A percentile compares a stretch with the other conserved stretches of the same genome.
Evolutionary conservation across 2,888 invertebrate genomes (phyloP).

Genomic region (Ethmia dodecea): DNA sequence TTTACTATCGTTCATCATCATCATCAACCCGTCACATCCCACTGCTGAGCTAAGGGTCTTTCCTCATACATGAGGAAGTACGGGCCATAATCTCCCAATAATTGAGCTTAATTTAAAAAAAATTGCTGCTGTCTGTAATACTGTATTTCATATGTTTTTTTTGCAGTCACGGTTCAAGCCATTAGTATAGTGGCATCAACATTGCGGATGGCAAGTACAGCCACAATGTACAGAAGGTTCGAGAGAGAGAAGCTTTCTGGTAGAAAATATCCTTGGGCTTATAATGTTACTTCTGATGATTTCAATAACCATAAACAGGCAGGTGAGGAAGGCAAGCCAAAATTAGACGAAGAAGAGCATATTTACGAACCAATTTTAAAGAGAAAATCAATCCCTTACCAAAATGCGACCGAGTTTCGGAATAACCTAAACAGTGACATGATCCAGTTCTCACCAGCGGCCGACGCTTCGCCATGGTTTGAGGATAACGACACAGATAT

Average conservation of each 20-base stretch:
- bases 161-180: slow-evolving; percentile 81
- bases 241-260: slow-evolving; percentile 87
- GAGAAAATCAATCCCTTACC: slow-evolving; percentile 28
- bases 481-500: slow-evolving; percentile 41
- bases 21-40: too few relatives aligned
- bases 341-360: slow-evolving; percentile 24
- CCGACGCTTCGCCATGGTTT: slow-evolving; percentile 29
- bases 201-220: slow-evolving; percentile 82
- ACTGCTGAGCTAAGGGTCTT: too few relatives aligned
- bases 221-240: slow-evolving; percentile 85
- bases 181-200: slow-evolving; percentile 82
- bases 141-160: background rate
- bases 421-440: slow-evolving; percentile 44
- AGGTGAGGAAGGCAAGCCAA: slow-evolving; percentile 5
- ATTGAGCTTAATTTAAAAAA: too few relatives aligned
- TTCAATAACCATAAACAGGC: background rate
- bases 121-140: too few relatives aligned
- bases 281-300: background rate
- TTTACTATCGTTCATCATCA: too few relatives aligned
- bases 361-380: slow-evolving; percentile 45
- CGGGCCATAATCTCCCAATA: too few relatives aligned
- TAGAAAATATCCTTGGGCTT: slow-evolving; percentile 84
- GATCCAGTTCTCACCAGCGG: slow-evolving; percentile 56
- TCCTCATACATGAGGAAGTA: too few relatives aligned
- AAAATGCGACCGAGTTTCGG: slow-evolving; percentile 20